These are phyloP conservation scores for Empidonax alnorum DNA, from an alignment of 2,113 vertebrate species.

Conservation along the genomic window DNA sequence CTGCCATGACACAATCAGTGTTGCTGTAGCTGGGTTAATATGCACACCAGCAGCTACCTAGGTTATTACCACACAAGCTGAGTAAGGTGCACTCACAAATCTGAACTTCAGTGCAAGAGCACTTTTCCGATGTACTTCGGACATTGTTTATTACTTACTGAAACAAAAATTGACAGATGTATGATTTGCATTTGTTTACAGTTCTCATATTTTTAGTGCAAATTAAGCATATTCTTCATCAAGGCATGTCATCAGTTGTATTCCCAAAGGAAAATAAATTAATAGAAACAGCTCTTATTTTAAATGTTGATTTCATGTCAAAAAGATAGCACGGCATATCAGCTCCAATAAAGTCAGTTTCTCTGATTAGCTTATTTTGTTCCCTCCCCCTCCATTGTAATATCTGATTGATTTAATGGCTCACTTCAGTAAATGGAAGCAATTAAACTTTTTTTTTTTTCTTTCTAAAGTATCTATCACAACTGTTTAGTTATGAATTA, in stretches of 20 bases:
- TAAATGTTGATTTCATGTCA: conserved; percentile 44
- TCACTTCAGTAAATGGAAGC: neutral
- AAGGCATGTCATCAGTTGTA: neutral
- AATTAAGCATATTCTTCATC: conserved; percentile 27
- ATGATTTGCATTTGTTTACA: conserved; percentile 17
- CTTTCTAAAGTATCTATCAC: neutral
- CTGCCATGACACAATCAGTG: neutral
- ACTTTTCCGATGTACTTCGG: neutral
- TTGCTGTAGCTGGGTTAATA: neutral
- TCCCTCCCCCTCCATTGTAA: neutral
- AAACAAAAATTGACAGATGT: neutral
- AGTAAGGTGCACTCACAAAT: rapidly evolving
- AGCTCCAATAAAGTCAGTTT: neutral
- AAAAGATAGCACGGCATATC: neutral
- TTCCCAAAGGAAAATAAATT: neutral
- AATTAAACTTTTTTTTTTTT: neutral
- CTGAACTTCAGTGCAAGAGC: neutral
- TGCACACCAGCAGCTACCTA: neutral
- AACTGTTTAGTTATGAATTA: neutral
- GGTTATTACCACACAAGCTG: rapidly evolving
- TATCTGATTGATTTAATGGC: neutral
- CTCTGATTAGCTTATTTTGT: neutral
- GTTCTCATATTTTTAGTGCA: conserved; percentile 14
- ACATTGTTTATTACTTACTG: neutral
- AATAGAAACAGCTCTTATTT: conserved; percentile 23